Evolutionary conservation across 2,888 invertebrate genomes (phyloP).

Genomic region (Dynastes grantii): DNA sequence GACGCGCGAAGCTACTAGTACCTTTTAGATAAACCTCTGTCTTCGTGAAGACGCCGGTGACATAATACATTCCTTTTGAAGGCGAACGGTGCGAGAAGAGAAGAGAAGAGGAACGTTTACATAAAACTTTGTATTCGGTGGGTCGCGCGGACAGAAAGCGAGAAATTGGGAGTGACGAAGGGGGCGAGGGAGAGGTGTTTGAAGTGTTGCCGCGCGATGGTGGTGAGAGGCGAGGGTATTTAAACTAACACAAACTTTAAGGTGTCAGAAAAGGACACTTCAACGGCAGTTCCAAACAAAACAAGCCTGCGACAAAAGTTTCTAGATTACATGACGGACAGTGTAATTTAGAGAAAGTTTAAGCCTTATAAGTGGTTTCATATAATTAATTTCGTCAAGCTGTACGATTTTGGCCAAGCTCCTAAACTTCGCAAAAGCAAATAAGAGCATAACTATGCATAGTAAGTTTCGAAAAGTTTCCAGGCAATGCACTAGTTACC

Average conservation of each 20-base stretch:
- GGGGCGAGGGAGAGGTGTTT: too few species aligned
- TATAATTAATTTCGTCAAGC: constrained; percentile 48
- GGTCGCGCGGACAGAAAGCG: constrained; percentile 33
- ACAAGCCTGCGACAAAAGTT: constrained; percentile 55
- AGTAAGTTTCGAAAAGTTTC: neutral
- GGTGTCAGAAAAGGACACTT: constrained; percentile 51
- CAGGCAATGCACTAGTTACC: too few species aligned
- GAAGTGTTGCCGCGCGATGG: constrained; percentile 11
- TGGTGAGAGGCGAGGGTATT: constrained; percentile 41
- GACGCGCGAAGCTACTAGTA: constrained; percentile 37
- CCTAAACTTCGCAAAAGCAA: neutral
- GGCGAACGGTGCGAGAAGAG: constrained; percentile 44
- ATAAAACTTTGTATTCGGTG: constrained; percentile 36
- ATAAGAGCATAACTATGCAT: neutral
- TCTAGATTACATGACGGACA: constrained; percentile 55
- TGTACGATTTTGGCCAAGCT: constrained; percentile 32
- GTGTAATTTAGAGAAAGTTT: constrained; percentile 52
- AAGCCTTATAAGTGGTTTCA: constrained; percentile 50
- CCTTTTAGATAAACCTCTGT: constrained; percentile 49
- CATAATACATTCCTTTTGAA: constrained; percentile 54
- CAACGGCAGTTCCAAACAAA: constrained; percentile 50
- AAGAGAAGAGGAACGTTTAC: constrained; percentile 4
- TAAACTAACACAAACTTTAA: constrained; percentile 52
- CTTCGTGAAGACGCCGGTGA: constrained; percentile 7
- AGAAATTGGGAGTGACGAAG: neutral